Percentiles rank a stretch among this genome's conserved stretches.
Evolutionary conservation across 1,140 invertebrate genomes (phyloP).

Genomic region (Reticulitermes speratus): DNA sequence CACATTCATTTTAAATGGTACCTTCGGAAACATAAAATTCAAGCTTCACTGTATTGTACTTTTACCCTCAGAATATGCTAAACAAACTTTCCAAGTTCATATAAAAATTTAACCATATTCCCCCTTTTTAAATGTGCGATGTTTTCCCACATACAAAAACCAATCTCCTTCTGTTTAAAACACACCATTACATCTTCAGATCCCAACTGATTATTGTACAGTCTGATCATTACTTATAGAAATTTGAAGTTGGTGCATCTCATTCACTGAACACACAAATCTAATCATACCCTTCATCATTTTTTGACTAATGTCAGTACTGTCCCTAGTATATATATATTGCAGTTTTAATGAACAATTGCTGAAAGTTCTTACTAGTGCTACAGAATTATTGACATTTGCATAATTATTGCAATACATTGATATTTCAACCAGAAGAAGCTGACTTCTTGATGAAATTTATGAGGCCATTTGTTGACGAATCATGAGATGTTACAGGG

Average conservation of each 20-base stretch:
- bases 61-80: too few species aligned
- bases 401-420: not conserved
- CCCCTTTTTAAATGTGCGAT: too few species aligned
- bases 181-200: not conserved
- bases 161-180: not conserved
- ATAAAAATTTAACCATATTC: too few species aligned
- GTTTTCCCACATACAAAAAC: not conserved
- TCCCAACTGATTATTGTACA: not conserved
- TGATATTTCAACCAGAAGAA: not conserved
- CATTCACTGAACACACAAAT: not conserved
- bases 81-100: too few species aligned
- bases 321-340: not conserved
- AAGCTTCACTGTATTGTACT: too few species aligned
- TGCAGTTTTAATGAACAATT: too few species aligned
- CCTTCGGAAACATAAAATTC: too few species aligned
- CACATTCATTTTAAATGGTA: too few species aligned
- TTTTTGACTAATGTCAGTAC: not conserved
- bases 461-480: slow-evolving; percentile 92
- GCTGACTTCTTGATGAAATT: slow-evolving; percentile 79
- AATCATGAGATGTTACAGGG: slow-evolving; percentile 72
- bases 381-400: too few species aligned
- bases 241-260: not conserved
- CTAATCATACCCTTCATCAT: not conserved
- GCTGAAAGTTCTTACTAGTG: too few species aligned
- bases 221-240: not conserved